These are phyloP conservation scores for Peromyscus attwateri DNA, from an alignment of 2,797 vertebrate genomes.

Conservation along the genomic window DNA sequence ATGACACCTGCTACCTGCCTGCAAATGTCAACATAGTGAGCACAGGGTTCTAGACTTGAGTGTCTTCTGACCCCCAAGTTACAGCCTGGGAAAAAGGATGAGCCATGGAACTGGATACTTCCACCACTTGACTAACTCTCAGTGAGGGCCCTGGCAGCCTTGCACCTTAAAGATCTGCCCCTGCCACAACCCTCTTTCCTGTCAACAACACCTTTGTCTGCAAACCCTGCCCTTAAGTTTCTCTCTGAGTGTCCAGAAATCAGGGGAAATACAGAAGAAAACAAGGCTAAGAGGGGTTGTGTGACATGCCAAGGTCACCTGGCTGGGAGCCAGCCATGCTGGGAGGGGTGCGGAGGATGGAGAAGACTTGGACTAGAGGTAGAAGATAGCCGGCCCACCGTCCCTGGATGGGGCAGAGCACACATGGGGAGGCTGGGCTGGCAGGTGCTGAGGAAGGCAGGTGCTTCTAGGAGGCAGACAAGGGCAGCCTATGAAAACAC, in stretches of 20 bases:
- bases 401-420: neutral
- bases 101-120: neutral
- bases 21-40: neutral
- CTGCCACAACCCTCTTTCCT: neutral
- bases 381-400: neutral
- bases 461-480: neutral
- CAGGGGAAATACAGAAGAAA: neutral
- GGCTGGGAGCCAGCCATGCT: neutral
- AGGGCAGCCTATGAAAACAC: neutral
- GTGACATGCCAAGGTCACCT: neutral
- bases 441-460: neutral
- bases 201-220: neutral
- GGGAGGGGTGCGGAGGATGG: neutral
- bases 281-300: neutral
- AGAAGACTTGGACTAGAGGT: neutral
- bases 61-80: neutral
- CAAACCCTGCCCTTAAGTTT: neutral
- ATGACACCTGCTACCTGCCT: neutral
- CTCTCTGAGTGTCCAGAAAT: neutral
- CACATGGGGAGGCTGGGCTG: neutral
- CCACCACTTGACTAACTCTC: neutral
- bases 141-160: neutral
- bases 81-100: neutral
- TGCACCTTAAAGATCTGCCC: neutral
- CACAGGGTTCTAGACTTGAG: neutral